Evolutionary conservation across 2,797 vertebrate genomes (phyloP).

Genomic region (Falco novaeseelandiae): DNA sequence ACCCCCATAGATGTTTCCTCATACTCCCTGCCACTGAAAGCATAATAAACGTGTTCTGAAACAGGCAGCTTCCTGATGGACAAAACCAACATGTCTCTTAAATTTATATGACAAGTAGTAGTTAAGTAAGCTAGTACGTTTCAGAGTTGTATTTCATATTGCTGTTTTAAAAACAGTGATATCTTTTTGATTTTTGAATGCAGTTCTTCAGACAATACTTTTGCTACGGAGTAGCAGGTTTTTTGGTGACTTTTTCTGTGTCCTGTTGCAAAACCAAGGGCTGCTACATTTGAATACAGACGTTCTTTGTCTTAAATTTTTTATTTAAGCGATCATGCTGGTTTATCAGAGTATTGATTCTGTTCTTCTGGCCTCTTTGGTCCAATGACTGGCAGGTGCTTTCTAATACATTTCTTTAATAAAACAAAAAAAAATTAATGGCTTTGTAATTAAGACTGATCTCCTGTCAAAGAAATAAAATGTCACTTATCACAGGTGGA

Average conservation of each 20-base stretch:
- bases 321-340: constrained; percentile 63
- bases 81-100: background rate
- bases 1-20: background rate
- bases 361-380: constrained; percentile 19
- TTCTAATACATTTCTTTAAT: constrained; percentile 78
- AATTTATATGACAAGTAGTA: background rate
- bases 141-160: background rate
- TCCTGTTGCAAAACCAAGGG: background rate
- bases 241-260: background rate
- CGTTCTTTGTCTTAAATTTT: constrained; percentile 60
- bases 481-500: constrained; percentile 74
- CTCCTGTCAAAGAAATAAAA: constrained; percentile 76
- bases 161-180: background rate
- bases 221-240: background rate
- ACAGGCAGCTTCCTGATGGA: background rate
- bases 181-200: background rate
- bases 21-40: background rate
- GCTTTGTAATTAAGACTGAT: constrained; percentile 75
- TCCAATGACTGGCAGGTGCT: constrained; percentile 55
- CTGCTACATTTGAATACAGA: background rate
- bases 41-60: background rate
- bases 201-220: background rate
- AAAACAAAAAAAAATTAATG: constrained; percentile 74
- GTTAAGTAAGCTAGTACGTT: background rate
- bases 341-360: constrained; percentile 70